phyloP scores from a whole-genome alignment of 2,113 vertebrate genomes.

The Microtus oregoni region DNA sequence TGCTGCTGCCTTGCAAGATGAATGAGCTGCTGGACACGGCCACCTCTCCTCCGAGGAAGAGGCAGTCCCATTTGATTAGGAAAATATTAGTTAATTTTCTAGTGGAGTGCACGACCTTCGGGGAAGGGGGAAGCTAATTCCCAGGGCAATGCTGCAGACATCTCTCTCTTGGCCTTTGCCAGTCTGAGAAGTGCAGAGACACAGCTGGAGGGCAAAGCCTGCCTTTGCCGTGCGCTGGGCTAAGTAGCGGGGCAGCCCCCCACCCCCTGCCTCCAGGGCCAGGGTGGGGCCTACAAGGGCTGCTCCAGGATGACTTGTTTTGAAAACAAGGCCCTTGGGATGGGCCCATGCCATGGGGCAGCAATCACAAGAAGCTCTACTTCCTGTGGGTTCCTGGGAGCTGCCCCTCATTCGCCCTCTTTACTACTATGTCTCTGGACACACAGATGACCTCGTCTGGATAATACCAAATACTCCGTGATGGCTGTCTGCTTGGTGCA shows the following conservation, averaged over 20 bases:
- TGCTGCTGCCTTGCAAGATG: not conserved
- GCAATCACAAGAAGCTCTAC: not conserved
- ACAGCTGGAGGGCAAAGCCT: not conserved
- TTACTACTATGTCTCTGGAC: not conserved
- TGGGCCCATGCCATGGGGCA: too few relatives aligned
- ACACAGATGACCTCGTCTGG: not conserved
- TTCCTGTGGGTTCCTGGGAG: not conserved
- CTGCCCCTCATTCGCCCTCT: too few relatives aligned
- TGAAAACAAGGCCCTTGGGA: not conserved
- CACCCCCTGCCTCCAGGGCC: too few relatives aligned
- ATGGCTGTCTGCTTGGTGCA: not conserved
- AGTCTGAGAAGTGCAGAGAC: not conserved
- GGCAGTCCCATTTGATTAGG: not conserved
- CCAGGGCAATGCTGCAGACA: not conserved
- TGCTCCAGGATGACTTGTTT: not conserved
- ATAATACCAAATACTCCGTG: not conserved
- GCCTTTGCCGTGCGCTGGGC: not conserved
- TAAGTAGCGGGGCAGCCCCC: not conserved
- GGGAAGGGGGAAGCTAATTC: conserved; percentile 16
- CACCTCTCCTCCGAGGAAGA: not conserved
- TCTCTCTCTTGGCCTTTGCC: not conserved
- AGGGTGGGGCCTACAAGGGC: not conserved
- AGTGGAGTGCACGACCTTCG: not conserved
- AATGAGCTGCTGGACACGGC: not conserved
- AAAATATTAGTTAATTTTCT: conserved; percentile 48